phyloP scores from a whole-genome alignment of 2,797 vertebrate species.

The Oreochromis grahami region DNA sequence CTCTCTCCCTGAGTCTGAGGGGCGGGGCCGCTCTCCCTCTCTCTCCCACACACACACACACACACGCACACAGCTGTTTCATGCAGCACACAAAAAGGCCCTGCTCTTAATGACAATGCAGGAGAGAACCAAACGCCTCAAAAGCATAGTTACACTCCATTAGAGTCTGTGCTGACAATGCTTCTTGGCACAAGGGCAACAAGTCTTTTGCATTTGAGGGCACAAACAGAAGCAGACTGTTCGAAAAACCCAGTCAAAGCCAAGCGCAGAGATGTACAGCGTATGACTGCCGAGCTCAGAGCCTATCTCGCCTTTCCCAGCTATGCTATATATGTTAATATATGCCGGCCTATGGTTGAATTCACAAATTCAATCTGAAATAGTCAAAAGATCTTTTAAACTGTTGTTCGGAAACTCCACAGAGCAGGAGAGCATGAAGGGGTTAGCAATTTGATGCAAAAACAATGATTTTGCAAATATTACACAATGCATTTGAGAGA shows the following conservation, averaged over 20 bases:
- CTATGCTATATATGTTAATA: not conserved
- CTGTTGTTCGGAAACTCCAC: not conserved
- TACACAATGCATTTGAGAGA: not conserved
- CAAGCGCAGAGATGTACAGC: not conserved
- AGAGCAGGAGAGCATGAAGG: not conserved
- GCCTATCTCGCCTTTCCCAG: not conserved
- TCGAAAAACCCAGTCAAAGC: not conserved
- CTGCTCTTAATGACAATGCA: not conserved
- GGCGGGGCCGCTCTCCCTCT: not conserved
- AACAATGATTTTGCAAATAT: not conserved
- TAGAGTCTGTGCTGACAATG: not conserved
- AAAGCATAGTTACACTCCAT: not conserved
- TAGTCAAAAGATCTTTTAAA: not conserved
- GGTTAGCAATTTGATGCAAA: not conserved
- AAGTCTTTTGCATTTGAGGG: not conserved
- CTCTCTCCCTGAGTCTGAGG: not conserved
- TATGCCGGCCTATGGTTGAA: not conserved
- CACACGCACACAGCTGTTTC: not conserved
- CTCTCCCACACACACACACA: accelerated
- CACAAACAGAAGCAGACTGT: not conserved
- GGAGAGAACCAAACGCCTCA: not conserved
- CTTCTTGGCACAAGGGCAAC: not conserved
- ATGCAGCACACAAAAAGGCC: not conserved
- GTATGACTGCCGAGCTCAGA: not conserved
- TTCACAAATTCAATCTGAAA: not conserved